Conservation (phyloP, 1,140 invertebrate species). For the Trypoxylus dichotomus region DNA sequence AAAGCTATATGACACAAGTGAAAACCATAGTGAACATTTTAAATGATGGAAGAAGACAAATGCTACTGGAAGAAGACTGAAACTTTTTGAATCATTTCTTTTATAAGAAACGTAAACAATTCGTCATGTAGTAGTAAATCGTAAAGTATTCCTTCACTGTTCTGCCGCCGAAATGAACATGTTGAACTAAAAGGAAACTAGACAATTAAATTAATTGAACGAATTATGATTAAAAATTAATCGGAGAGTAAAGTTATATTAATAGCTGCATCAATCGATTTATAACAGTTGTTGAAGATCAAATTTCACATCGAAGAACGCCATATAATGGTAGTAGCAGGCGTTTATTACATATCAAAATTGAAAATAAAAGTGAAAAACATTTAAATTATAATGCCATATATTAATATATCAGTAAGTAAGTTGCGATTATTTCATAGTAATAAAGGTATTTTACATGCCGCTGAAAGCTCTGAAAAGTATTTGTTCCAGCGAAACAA, state of each 20-base stretch:
- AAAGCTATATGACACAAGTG: conserved; percentile 24
- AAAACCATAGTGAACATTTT: conserved; percentile 35
- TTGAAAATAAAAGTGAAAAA: neutral
- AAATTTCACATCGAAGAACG: neutral
- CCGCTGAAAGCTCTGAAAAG: too few species aligned
- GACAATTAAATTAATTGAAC: conserved; percentile 51
- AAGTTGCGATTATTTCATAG: too few species aligned
- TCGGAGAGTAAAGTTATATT: conserved; percentile 42
- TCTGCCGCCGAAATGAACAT: conserved; percentile 33
- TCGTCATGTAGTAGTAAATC: conserved; percentile 9
- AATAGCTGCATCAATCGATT: conserved; percentile 29
- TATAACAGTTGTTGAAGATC: conserved; percentile 22
- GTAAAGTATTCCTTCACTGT: conserved; percentile 27
- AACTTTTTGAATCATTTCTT: conserved; percentile 41
- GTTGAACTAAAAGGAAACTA: conserved; percentile 37
- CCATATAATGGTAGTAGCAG: too few species aligned
- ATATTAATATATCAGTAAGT: neutral
- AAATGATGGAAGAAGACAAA: conserved; percentile 22
- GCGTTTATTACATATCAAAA: neutral
- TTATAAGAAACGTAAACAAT: conserved; percentile 25
- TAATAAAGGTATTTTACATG: too few species aligned
- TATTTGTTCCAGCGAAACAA: too few species aligned
- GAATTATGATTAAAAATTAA: conserved; percentile 51
- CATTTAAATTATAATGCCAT: neutral
- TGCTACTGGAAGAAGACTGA: conserved; percentile 40